Base-by-base conservation (phyloP, 2,888 invertebrate species). In the Polyommatus icarus region DNA sequence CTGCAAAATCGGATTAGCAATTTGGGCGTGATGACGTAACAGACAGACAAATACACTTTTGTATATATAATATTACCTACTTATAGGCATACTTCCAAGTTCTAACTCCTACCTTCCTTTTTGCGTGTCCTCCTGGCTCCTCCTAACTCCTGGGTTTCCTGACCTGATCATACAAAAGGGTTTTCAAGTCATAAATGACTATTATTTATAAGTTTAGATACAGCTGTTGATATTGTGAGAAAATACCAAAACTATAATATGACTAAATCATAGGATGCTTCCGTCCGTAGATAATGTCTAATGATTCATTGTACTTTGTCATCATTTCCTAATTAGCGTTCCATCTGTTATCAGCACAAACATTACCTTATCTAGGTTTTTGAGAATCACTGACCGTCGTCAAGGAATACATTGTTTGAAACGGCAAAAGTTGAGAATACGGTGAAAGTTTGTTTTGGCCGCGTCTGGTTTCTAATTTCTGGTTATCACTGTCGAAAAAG, bases 221-320 rank as follows among this genome's bases (percentile, higher is more conserved):
- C n/a, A n/a, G n/a, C n/a, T n/a, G n/a, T n/a, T n/a, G n/a, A n/a
- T n/a, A n/a, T 1, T 54, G 18, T 54, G 18, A 54, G 3, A 54
- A 54, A 3, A 54, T 57, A n/a, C 18, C 4, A 59, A 59, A 59
- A 20, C 59, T 59, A 24, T 24, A 59, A 59, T 59, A 20, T 59
- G 59, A 20, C 20, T 59, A 59, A 59, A 61, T 24, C 61, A 24
- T 24, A 24, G 57, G 1, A 76, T 18, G 76, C 57, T 59, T 61
- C 57, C 15, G 24, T n/a, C 3, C 2, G 24, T 76, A 59, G 57
- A 61, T 40, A 32, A 15, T 40, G 20, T 71, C 20, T 18, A 76
- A 76, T 80, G 79, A 80, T 72, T 80, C 79, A 79, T 72, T 76
- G 72, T 57, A 24, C 73, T 78, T 76, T 71, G 77, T 77, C 77